phyloP scores from a whole-genome alignment of 2,113 vertebrate genomes.

The Mohoua ochrocephala region DNA sequence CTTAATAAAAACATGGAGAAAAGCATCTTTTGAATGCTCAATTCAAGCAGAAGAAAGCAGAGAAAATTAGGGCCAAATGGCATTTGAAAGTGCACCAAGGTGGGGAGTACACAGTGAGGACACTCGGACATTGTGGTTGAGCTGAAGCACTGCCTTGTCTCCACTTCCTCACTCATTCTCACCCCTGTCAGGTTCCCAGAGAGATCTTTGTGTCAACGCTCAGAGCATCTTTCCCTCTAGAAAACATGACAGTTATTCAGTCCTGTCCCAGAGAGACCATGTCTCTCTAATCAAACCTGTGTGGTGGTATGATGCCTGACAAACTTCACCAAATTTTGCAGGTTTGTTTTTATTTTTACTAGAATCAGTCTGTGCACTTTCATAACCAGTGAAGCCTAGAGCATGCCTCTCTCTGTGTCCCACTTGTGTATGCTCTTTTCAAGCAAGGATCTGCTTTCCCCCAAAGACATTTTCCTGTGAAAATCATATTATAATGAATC shows the following conservation, averaged over 20 bases:
- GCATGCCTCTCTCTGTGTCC: neutral
- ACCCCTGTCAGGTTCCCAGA: neutral
- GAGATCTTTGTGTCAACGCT: neutral
- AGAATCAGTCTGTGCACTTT: neutral
- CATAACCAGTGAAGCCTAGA: neutral
- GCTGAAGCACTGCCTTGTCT: neutral
- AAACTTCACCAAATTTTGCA: neutral
- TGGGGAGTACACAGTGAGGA: neutral
- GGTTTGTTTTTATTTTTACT: neutral
- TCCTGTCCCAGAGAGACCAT: neutral
- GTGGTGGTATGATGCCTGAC: neutral
- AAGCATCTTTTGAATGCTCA: neutral
- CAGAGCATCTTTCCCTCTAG: neutral
- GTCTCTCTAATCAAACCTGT: neutral
- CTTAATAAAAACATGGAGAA: neutral
- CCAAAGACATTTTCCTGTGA: neutral
- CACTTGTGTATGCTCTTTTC: neutral
- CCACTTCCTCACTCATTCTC: neutral
- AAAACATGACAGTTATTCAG: neutral
- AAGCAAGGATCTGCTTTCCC: neutral
- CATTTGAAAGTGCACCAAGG: neutral
- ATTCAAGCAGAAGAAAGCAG: neutral
- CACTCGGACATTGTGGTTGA: fast-evolving
- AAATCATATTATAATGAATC: neutral
- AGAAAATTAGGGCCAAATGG: neutral